These are phyloP conservation scores for Sebastiscus tertius DNA, from an alignment of 2,797 vertebrate species.

Conservation along the genomic window DNA sequence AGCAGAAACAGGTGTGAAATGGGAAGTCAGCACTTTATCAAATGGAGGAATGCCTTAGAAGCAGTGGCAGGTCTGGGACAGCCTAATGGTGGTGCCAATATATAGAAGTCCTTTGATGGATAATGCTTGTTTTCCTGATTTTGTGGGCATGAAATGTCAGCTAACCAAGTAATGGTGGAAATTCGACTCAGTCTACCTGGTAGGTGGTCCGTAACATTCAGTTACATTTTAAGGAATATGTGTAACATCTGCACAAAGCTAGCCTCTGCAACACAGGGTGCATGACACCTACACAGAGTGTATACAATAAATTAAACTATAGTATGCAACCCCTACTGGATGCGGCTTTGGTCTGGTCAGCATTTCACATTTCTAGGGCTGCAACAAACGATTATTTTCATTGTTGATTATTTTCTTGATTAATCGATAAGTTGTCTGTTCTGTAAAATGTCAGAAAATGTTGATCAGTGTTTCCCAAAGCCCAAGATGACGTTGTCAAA, in stretches of 20 bases:
- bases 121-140: not conserved
- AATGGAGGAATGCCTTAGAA: not conserved
- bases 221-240: not conserved
- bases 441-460: no score
- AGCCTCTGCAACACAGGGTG: not conserved
- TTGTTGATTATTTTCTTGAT: no score
- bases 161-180: not conserved
- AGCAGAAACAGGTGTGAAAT: constrained; percentile 1
- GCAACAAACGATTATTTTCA: no score
- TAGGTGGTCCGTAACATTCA: not conserved
- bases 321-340: not conserved
- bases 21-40: constrained; percentile 17
- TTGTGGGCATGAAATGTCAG: not conserved
- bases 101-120: not conserved
- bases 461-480: no score
- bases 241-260: not conserved
- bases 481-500: no score
- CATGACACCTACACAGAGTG: not conserved
- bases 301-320: not conserved
- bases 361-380: not conserved
- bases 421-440: accelerated
- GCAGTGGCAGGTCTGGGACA: not conserved
- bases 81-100: not conserved
- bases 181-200: not conserved
- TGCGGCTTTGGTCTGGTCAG: not conserved